Conservation (phyloP, 2,888 invertebrate genomes). For the Morpho achilles region DNA sequence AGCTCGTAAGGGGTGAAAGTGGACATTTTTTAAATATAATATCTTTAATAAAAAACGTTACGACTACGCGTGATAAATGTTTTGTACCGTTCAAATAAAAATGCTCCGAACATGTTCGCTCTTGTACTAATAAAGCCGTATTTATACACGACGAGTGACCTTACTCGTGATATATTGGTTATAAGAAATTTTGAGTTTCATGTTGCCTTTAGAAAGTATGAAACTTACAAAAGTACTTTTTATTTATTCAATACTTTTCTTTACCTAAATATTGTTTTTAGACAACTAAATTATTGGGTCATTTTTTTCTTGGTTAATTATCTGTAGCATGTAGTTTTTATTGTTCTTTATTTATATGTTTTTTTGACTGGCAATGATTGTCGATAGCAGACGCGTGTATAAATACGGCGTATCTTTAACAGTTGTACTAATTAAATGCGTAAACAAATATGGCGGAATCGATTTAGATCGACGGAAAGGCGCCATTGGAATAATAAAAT, state of each 20-base stretch:
- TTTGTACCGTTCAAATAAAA: constrained; percentile 28
- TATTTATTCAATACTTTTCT: no score
- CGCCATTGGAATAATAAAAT: constrained; percentile 2
- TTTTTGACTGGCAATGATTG: not conserved
- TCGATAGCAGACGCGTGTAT: not conserved
- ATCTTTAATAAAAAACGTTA: constrained; percentile 29
- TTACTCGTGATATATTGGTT: no score
- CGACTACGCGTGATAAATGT: constrained; percentile 42
- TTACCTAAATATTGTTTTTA: no score
- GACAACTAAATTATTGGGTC: no score
- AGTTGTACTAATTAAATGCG: constrained; percentile 13
- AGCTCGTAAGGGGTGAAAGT: constrained; percentile 67
- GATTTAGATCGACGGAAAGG: constrained; percentile 4
- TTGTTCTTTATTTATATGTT: no score
- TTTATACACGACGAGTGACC: not conserved
- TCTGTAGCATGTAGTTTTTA: no score
- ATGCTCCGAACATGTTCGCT: constrained; percentile 12
- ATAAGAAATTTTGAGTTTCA: no score
- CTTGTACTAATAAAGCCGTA: constrained; percentile 14
- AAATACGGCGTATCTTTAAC: not conserved
- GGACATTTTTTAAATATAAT: constrained; percentile 40
- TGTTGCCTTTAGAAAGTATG: no score
- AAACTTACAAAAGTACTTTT: no score
- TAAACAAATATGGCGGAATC: constrained; percentile 14
- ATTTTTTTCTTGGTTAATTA: no score